Conservation (phyloP, 2,797 vertebrate genomes). For the Rousettus madagascariensis region DNA sequence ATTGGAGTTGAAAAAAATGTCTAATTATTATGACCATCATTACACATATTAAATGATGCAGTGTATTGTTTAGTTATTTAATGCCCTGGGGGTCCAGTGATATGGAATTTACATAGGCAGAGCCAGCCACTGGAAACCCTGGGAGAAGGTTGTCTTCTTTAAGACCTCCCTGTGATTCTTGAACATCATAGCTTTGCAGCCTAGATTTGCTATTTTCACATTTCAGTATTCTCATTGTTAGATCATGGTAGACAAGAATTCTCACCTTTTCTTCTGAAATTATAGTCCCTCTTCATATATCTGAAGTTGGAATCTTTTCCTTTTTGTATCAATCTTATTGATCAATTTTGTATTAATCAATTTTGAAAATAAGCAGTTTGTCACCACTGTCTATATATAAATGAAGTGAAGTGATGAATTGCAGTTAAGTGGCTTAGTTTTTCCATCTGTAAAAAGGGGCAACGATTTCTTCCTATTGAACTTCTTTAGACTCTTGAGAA, state of each 20-base stretch:
- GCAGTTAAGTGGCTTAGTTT: not conserved
- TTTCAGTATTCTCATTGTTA: not conserved
- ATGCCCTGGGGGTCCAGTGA: fast-evolving
- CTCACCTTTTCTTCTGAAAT: not conserved
- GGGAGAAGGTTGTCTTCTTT: not conserved
- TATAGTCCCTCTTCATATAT: not conserved
- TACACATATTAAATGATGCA: not conserved
- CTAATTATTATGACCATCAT: not conserved
- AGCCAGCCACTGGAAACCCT: not conserved
- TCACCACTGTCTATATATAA: not conserved
- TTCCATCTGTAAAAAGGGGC: not conserved
- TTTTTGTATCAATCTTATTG: not conserved
- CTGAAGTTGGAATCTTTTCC: not conserved
- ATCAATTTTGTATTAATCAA: too few species aligned
- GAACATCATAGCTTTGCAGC: not conserved
- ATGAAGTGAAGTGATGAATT: not conserved
- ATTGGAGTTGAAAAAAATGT: not conserved
- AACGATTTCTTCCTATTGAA: not conserved
- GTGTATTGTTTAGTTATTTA: not conserved
- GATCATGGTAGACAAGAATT: not conserved
- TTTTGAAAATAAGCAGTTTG: not conserved
- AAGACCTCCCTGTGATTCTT: not conserved
- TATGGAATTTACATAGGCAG: not conserved
- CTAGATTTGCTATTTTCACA: not conserved
- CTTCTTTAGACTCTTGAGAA: not conserved